Conservation (phyloP, 2,113 vertebrate genomes). For the Plestiodon gilberti region DNA sequence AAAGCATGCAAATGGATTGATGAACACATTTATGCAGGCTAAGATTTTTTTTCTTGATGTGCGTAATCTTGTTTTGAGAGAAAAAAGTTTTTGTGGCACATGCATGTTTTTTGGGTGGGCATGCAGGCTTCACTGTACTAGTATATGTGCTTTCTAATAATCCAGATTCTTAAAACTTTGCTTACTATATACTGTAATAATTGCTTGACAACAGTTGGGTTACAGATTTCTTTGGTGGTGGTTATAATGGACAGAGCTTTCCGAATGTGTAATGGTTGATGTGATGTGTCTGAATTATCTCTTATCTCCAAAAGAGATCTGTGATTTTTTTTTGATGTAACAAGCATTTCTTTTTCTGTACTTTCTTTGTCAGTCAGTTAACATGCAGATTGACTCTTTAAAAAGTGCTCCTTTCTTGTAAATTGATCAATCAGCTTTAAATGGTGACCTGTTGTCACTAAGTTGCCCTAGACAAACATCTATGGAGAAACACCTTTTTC, state of each 20-base stretch:
- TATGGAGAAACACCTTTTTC: background rate
- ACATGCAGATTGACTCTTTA: background rate
- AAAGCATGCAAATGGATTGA: background rate
- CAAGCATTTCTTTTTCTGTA: background rate
- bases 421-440: background rate
- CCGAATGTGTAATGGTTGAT: background rate
- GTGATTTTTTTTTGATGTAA: background rate
- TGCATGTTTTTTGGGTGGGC: background rate
- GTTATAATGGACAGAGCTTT: background rate
- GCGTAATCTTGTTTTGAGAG: background rate
- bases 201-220: background rate
- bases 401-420: background rate
- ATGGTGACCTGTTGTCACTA: background rate
- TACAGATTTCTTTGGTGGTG: background rate
- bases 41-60: background rate
- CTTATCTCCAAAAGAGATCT: background rate
- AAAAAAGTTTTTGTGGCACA: background rate
- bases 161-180: background rate
- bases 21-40: background rate
- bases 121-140: background rate
- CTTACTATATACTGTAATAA: background rate
- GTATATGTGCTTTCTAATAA: background rate
- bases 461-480: background rate
- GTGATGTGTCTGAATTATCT: background rate
- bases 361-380: background rate